A percentile compares a stretch with the other conserved stretches of the same genome.
Evolutionary conservation across 2,888 invertebrate genomes (phyloP).

Genomic region (Drosophila peninsularis): DNA sequence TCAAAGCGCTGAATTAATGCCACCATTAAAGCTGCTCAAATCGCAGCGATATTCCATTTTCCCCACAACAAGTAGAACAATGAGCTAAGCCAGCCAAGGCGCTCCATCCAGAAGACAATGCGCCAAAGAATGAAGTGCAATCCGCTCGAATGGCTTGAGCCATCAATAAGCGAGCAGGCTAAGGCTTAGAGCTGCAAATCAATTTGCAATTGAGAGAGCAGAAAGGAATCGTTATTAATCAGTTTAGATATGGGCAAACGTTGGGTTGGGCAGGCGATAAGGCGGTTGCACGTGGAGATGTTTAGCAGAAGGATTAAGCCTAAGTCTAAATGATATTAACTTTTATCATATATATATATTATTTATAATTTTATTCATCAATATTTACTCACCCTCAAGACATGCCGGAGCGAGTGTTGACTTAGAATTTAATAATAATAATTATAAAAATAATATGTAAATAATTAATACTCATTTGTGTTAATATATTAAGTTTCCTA

Average conservation of each 20-base stretch:
- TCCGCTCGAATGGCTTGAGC: not conserved
- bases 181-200: not conserved
- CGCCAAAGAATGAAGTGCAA: constrained; percentile 11
- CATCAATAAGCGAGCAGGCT: constrained; percentile 16
- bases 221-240: not conserved
- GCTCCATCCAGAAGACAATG: constrained; percentile 25
- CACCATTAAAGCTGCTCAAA: constrained; percentile 56
- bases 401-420: too few relatives aligned
- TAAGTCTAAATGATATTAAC: too few relatives aligned
- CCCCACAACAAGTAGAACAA: constrained; percentile 53
- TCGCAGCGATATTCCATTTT: constrained; percentile 32
- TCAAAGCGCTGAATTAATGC: constrained; percentile 70
- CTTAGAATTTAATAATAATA: too few relatives aligned
- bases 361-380: too few relatives aligned
- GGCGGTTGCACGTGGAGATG: too few relatives aligned
- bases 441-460: too few relatives aligned
- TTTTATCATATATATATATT: too few relatives aligned
- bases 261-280: not conserved
- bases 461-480: too few relatives aligned
- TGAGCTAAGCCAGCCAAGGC: constrained; percentile 22
- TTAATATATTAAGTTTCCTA: too few relatives aligned
- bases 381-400: too few relatives aligned
- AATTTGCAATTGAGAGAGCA: too few relatives aligned
- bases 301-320: too few relatives aligned
- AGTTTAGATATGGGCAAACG: not conserved